These are phyloP conservation scores for Botia kubotai DNA, from an alignment of 2,797 vertebrate species.

Conservation along the genomic window DNA sequence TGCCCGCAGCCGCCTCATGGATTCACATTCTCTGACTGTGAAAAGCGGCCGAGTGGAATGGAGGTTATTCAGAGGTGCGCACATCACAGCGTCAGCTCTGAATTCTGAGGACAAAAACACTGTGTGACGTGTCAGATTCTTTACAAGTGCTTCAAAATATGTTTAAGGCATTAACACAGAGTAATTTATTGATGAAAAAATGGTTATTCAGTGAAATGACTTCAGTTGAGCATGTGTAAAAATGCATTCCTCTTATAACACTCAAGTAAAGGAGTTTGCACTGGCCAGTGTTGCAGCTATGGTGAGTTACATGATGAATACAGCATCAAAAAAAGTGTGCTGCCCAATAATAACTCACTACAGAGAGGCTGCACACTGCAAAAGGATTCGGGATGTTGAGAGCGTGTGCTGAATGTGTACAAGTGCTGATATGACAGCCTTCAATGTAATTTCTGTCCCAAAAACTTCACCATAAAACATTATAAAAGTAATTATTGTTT, in stretches of 20 bases:
- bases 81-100: conserved; percentile 4
- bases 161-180: not conserved
- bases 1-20: conserved; percentile 33
- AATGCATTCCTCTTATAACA: not conserved
- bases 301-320: too few relatives aligned
- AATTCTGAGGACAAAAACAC: not conserved
- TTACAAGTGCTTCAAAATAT: not conserved
- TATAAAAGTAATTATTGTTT: too few relatives aligned
- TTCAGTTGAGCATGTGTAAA: not conserved
- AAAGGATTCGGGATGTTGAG: too few relatives aligned
- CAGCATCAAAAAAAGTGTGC: too few relatives aligned
- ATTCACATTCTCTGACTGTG: conserved; percentile 30
- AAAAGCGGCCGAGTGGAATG: conserved; percentile 10
- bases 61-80: conserved; percentile 6
- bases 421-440: too few relatives aligned
- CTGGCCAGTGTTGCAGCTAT: too few relatives aligned
- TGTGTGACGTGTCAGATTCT: not conserved
- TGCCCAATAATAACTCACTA: too few relatives aligned
- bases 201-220: not conserved
- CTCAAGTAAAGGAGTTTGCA: not conserved
- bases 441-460: too few relatives aligned
- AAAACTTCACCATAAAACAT: too few relatives aligned
- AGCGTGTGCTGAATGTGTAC: too few relatives aligned
- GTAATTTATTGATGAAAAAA: too few relatives aligned
- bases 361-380: too few relatives aligned